phyloP scores from a whole-genome alignment of 2,888 invertebrate species.

The Drymonia ruficornis region DNA sequence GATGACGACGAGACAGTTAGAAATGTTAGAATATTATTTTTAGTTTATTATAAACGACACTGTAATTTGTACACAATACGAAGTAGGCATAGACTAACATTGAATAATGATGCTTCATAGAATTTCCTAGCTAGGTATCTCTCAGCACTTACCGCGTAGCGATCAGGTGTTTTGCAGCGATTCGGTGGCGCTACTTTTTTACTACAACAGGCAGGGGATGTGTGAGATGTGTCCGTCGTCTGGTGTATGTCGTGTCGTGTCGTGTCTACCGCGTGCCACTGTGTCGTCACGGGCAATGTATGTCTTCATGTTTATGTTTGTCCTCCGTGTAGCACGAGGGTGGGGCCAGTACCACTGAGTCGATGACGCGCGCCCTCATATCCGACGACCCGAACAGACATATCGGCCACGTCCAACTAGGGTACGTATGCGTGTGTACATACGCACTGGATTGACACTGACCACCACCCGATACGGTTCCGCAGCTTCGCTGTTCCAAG shows the following conservation, averaged over 20 bases:
- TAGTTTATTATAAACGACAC: slow-evolving; percentile 57
- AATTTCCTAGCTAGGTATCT: slow-evolving; percentile 56
- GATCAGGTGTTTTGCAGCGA: slow-evolving; percentile 49
- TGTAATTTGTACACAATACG: slow-evolving; percentile 67
- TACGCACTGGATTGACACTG: slow-evolving; percentile 69
- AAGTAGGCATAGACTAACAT: slow-evolving; percentile 75
- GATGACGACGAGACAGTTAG: slow-evolving; percentile 52
- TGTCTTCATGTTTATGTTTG: slow-evolving; percentile 85
- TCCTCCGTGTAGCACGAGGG: slow-evolving; percentile 93
- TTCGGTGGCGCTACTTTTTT: slow-evolving; percentile 81
- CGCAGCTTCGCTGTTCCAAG: slow-evolving; percentile 27
- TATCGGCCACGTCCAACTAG: slow-evolving; percentile 96
- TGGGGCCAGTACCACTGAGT: slow-evolving; percentile 96
- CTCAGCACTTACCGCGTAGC: slow-evolving; percentile 51
- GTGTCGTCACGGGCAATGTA: slow-evolving; percentile 71
- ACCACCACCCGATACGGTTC: slow-evolving; percentile 34
- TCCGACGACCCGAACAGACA: slow-evolving; percentile 96
- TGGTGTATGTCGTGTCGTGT: slow-evolving; percentile 38
- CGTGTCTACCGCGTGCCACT: slow-evolving; percentile 48
- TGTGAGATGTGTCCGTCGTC: slow-evolving; percentile 41
- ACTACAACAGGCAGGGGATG: slow-evolving; percentile 80
- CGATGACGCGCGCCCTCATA: slow-evolving; percentile 97
- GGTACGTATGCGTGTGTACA: slow-evolving; percentile 91
- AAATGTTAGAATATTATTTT: slow-evolving; percentile 50
- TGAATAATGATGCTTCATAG: slow-evolving; percentile 58